phyloP scores from a whole-genome alignment of 2,888 invertebrate species.

The Sinopyrophorus schimmeli region DNA sequence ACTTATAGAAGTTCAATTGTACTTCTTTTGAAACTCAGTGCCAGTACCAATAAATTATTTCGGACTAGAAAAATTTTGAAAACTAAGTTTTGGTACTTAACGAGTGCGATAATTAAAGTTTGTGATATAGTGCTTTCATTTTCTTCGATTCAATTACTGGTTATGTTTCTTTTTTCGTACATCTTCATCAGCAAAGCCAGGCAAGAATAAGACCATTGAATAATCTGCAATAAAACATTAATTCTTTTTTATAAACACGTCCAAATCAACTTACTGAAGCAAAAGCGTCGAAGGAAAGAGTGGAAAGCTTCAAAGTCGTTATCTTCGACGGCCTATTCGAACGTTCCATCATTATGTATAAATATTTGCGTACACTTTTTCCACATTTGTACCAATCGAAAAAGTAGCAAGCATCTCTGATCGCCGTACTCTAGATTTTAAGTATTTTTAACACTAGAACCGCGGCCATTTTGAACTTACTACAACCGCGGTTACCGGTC shows the following conservation, averaged over 20 bases:
- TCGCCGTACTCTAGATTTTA: slow-evolving; percentile 28
- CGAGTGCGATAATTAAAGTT: too few species aligned
- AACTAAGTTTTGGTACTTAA: too few species aligned
- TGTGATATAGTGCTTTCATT: neutral
- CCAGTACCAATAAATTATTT: too few species aligned
- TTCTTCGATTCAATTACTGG: neutral
- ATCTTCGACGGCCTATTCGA: slow-evolving; percentile 28
- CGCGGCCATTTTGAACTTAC: too few species aligned
- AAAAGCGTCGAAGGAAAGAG: slow-evolving; percentile 17
- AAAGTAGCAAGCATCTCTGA: slow-evolving; percentile 31
- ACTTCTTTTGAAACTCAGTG: too few species aligned
- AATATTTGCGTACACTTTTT: slow-evolving; percentile 12
- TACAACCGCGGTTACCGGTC: too few species aligned
- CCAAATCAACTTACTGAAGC: slow-evolving; percentile 16
- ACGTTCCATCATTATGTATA: slow-evolving; percentile 35
- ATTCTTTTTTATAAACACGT: neutral
- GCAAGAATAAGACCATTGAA: slow-evolving; percentile 18
- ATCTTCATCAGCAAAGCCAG: slow-evolving; percentile 11
- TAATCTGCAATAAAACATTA: slow-evolving; percentile 10
- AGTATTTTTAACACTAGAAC: too few species aligned
- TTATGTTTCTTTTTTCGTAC: slow-evolving; percentile 2
- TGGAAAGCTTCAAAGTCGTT: slow-evolving; percentile 18
- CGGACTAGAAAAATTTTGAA: too few species aligned
- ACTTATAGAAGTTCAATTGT: too few species aligned
- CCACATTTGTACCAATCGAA: slow-evolving; percentile 28